Conservation (phyloP, 2,113 vertebrate genomes). For the Catharus fuscescens region DNA sequence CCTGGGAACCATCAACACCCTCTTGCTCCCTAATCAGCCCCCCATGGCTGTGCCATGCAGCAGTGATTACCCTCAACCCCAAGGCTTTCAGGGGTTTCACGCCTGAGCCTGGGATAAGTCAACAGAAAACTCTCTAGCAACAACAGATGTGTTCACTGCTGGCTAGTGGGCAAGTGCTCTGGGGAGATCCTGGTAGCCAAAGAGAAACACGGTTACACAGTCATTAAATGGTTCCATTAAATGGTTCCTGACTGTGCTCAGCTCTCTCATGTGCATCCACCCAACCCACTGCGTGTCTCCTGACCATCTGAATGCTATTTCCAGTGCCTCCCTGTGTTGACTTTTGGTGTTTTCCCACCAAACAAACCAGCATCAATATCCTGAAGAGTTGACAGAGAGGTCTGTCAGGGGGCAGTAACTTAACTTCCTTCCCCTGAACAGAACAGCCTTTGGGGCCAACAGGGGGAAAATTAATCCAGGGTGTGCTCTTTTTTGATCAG, state of each 20-base stretch:
- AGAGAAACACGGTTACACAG: not conserved
- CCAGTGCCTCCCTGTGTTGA: not conserved
- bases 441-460: not conserved
- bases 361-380: not conserved
- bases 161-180: not conserved
- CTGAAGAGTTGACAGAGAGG: not conserved
- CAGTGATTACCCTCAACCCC: not conserved
- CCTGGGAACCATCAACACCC: not conserved
- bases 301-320: slow-evolving; percentile 4
- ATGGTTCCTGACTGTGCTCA: not conserved
- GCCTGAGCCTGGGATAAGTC: not conserved
- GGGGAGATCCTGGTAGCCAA: not conserved
- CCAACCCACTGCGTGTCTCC: not conserved
- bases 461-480: not conserved
- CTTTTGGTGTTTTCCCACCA: slow-evolving; percentile 33
- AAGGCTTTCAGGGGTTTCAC: not conserved
- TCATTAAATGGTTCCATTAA: not conserved
- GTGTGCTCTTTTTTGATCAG: not conserved
- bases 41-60: not conserved
- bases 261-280: not conserved
- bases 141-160: not conserved
- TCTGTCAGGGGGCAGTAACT: not conserved
- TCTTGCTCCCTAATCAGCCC: not conserved
- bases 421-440: not conserved
- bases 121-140: not conserved